Conservation (phyloP, 2,888 invertebrate species). For the Amphipyra berbera region DNA sequence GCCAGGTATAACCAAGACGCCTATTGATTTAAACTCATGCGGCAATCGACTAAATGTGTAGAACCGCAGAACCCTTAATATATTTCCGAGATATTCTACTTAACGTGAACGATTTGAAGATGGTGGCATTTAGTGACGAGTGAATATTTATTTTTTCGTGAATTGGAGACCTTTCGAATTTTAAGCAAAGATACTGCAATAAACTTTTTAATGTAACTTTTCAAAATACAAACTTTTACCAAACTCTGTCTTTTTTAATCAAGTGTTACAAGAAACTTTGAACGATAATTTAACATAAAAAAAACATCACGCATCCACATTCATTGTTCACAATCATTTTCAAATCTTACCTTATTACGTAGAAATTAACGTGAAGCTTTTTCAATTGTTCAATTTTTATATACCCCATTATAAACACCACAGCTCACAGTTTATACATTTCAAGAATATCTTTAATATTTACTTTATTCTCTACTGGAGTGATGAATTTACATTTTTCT, state of each 20-base stretch:
- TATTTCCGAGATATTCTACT: too few relatives aligned
- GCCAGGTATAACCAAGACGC: too few relatives aligned
- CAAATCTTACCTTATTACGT: slow-evolving; percentile 31
- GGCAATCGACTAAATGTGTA: too few relatives aligned
- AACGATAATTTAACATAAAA: background rate
- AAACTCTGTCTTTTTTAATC: too few relatives aligned
- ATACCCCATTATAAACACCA: slow-evolving; percentile 19
- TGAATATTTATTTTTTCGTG: background rate
- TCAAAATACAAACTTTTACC: too few relatives aligned
- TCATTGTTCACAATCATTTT: slow-evolving; percentile 36
- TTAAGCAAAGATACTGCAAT: background rate
- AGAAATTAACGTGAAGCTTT: slow-evolving; percentile 40
- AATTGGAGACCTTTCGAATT: background rate
- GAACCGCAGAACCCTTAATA: too few relatives aligned
- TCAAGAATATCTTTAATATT: background rate
- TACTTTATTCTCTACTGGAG: background rate
- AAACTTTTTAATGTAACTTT: background rate
- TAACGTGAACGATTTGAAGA: too few relatives aligned
- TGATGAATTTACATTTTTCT: background rate
- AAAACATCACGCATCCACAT: slow-evolving; percentile 14
- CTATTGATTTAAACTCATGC: too few relatives aligned
- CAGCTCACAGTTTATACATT: slow-evolving; percentile 24
- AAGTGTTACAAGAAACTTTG: background rate
- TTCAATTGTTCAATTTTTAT: slow-evolving; percentile 38
- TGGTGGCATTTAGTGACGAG: too few relatives aligned